phyloP scores from a whole-genome alignment of 2,888 invertebrate species.

The Diogma glabrata region DNA sequence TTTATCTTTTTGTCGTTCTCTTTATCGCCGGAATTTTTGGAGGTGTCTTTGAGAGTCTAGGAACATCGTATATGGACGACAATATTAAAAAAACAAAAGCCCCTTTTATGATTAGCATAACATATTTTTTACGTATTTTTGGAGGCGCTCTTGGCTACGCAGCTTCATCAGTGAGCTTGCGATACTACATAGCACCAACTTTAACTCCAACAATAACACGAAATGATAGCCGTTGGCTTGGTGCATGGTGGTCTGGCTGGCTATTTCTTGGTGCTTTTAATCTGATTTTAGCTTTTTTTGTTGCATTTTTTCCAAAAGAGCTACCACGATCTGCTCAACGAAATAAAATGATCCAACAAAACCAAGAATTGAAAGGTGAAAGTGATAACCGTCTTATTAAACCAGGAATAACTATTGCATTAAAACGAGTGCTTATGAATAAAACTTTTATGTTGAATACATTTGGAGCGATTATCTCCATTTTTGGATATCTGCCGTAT shows the following conservation, averaged over 20 bases:
- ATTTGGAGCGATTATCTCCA: slow-evolving; percentile 51
- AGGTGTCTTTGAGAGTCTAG: slow-evolving; percentile 21
- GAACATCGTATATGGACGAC: slow-evolving; percentile 52
- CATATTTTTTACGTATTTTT: slow-evolving; percentile 45
- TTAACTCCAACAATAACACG: slow-evolving; percentile 45
- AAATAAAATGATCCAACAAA: too few species aligned
- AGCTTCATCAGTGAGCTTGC: slow-evolving; percentile 43
- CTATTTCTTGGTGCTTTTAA: slow-evolving; percentile 41
- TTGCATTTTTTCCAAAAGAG: slow-evolving; percentile 50
- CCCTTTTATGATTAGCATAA: slow-evolving; percentile 29
- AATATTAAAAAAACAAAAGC: slow-evolving; percentile 52
- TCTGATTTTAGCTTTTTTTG: slow-evolving; percentile 42
- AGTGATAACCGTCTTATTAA: slow-evolving; percentile 23
- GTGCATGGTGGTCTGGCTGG: slow-evolving; percentile 51
- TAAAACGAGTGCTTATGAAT: slow-evolving; percentile 45
- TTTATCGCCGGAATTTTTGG: too few species aligned
- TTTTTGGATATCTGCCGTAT: slow-evolving; percentile 51
- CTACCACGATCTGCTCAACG: slow-evolving; percentile 43
- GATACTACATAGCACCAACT: slow-evolving; percentile 45
- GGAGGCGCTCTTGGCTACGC: slow-evolving; percentile 50
- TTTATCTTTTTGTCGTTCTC: too few species aligned
- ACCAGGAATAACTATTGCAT: slow-evolving; percentile 43
- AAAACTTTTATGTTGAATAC: slow-evolving; percentile 52
- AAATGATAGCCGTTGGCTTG: slow-evolving; percentile 54
- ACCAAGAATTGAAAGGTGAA: too few species aligned